Conservation (phyloP, 2,888 invertebrate species). For the Melanchra persicariae region DNA sequence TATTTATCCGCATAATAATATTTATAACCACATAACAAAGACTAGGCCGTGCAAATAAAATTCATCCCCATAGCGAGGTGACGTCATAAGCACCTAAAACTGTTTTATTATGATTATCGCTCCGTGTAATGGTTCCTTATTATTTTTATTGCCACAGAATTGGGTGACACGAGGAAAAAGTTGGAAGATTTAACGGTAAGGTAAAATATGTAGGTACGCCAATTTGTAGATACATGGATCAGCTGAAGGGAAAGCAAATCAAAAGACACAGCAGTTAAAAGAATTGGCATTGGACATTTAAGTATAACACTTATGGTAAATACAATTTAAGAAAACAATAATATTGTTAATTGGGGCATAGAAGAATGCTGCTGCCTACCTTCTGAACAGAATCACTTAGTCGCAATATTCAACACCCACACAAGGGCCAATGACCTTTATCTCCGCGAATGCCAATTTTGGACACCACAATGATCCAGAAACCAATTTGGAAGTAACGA, state of each 20-base stretch:
- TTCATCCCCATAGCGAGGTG: conserved; percentile 11
- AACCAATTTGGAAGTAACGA: conserved; percentile 46
- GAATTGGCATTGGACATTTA: background rate
- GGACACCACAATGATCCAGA: conserved; percentile 18
- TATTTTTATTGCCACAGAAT: conserved; percentile 28
- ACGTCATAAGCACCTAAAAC: conserved; percentile 46
- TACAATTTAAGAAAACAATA: conserved; percentile 27
- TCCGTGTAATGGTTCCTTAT: conserved; percentile 33
- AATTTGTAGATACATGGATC: background rate
- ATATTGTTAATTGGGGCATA: conserved; percentile 48
- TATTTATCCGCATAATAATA: background rate
- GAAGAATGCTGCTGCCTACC: conserved; percentile 47
- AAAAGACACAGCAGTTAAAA: conserved; percentile 17
- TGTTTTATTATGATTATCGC: conserved; percentile 63
- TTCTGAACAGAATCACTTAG: conserved; percentile 11
- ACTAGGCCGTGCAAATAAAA: conserved; percentile 38
- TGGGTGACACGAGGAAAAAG: conserved; percentile 7
- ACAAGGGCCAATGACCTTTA: conserved; percentile 27
- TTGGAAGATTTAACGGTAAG: background rate
- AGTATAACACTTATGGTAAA: conserved; percentile 25
- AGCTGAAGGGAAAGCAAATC: conserved; percentile 29
- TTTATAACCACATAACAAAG: conserved; percentile 26
- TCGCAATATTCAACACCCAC: conserved; percentile 41
- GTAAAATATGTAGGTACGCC: background rate
- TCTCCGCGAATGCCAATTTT: conserved; percentile 43